These are phyloP conservation scores for Psittacus erithacus DNA, from an alignment of 2,113 vertebrate species.

Conservation along the genomic window DNA sequence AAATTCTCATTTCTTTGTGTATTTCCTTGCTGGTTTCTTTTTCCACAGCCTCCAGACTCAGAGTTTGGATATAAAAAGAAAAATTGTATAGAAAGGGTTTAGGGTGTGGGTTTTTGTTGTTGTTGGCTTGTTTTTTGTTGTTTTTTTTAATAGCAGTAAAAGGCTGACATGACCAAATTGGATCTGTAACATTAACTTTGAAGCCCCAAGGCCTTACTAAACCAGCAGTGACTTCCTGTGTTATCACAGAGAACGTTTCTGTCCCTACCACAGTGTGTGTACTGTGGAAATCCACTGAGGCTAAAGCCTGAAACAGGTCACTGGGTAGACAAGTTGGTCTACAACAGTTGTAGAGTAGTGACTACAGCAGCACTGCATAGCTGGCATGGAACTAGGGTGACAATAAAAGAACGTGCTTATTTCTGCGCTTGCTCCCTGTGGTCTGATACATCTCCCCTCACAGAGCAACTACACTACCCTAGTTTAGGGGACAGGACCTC, in stretches of 20 bases:
- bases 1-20: background rate
- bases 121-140: background rate
- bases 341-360: background rate
- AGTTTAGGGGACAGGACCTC: background rate
- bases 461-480: background rate
- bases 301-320: background rate
- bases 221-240: background rate
- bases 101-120: background rate
- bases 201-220: background rate
- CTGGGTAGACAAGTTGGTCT: background rate
- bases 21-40: background rate
- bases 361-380: background rate
- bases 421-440: background rate
- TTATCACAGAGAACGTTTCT: background rate
- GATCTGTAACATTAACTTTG: background rate
- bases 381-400: background rate
- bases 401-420: background rate
- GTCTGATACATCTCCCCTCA: background rate
- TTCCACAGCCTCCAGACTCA: background rate
- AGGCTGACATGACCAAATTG: background rate
- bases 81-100: background rate
- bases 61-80: background rate
- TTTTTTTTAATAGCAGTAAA: background rate
- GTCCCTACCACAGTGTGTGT: background rate
- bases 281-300: background rate